These are phyloP conservation scores for Coilia nasus DNA, from an alignment of 2,797 vertebrate genomes.

Conservation along the genomic window DNA sequence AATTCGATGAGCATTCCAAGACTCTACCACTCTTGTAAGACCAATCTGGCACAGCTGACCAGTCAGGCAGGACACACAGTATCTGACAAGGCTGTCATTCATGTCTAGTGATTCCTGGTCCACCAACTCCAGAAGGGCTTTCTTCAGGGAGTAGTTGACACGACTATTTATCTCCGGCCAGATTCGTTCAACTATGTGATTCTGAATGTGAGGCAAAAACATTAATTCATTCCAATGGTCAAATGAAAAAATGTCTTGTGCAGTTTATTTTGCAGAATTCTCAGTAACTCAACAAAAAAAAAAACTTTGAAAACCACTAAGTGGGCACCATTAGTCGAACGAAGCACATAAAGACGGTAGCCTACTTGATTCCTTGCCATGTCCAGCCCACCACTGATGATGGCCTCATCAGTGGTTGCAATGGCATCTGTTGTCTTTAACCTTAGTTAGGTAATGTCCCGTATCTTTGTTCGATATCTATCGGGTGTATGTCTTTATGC, in stretches of 20 bases:
- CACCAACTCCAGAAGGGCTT: constrained; percentile 32
- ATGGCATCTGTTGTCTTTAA: too few relatives aligned
- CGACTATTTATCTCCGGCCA: constrained; percentile 34
- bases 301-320: too few relatives aligned
- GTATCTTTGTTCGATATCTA: too few relatives aligned
- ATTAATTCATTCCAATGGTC: neutral
- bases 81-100: constrained; percentile 30
- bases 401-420: too few relatives aligned
- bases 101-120: constrained; percentile 34
- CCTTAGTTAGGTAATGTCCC: too few relatives aligned
- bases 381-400: too few relatives aligned
- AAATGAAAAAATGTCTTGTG: too few relatives aligned
- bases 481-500: too few relatives aligned
- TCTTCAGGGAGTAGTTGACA: constrained; percentile 35
- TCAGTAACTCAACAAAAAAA: neutral
- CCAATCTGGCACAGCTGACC: constrained; percentile 32
- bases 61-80: constrained; percentile 36
- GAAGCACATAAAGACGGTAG: too few relatives aligned
- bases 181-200: constrained; percentile 5
- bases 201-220: neutral
- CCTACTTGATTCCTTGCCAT: too few relatives aligned
- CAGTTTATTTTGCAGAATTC: too few relatives aligned
- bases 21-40: constrained; percentile 16
- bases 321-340: too few relatives aligned
- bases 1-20: constrained; percentile 36